Base-by-base conservation (phyloP, 2,888 invertebrate genomes). In the Parnassius apollo region DNA sequence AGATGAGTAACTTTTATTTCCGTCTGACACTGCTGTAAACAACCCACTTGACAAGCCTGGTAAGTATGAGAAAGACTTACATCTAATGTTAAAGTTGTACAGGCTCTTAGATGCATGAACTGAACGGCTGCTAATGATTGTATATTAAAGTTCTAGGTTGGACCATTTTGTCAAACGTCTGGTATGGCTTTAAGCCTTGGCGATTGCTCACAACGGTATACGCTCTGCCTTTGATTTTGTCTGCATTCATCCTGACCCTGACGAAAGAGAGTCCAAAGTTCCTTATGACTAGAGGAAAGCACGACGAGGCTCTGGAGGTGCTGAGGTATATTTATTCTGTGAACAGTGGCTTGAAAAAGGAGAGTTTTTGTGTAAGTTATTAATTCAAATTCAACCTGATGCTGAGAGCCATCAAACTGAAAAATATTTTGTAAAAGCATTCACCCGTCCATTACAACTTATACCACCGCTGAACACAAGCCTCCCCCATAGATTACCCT, bases 251-350 rank as follows among this genome's bases (percentile, higher is more conserved):
- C 69, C 67, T 85, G 63, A 68, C 78, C 1, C 67, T 70, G 13
- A 80, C 94, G 12, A 95, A 96, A 0, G 97, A 97, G 82, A 96
- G 96, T 75, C 97, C 97, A 0, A 96, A 96, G 81, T 97, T 94
- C 81, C 88, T 95, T 53, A 87, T 95, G 65, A 92, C 94, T 1
- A 94, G 93, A 70, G 94, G 94, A 0, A 90, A 92, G 65, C 83
- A 90, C 2, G 85, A 92, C 0, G 90, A 93, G 64, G 95, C 96
- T 0, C 72, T 96, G 65, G 77, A 78, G 0, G 80, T 90, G 1
- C 66, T 91, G 58, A 75, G 65, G 59, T 79, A 74, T 25, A 80
- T 91, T 2, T 89, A 85, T 65, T 65, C 81, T 2, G 69, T 69
- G 0, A 91, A 91, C 58, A 85, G 75, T 4, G 83, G 88, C 0